A percentile compares a stretch with the other conserved stretches of the same genome.
Evolutionary conservation across 1,140 invertebrate species (phyloP).

Genomic region (Solenopsis fugax): DNA sequence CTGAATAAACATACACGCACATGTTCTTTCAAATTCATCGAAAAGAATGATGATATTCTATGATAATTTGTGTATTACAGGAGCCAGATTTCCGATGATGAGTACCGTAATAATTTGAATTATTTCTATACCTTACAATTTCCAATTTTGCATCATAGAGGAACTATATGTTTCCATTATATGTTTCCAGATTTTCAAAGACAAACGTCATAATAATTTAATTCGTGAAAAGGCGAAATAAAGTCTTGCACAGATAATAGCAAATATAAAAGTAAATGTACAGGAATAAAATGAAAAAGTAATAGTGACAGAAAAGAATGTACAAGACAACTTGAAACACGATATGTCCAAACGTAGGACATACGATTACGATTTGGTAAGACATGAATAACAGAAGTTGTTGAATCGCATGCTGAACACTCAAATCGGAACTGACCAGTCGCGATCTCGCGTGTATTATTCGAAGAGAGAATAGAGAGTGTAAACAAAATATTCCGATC

Average conservation of each 20-base stretch:
- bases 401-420: background rate
- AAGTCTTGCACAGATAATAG: background rate
- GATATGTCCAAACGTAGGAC: background rate
- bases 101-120: background rate
- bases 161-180: background rate
- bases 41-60: background rate
- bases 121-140: background rate
- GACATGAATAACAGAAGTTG: background rate
- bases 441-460: background rate
- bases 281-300: background rate
- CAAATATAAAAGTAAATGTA: background rate
- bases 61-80: background rate
- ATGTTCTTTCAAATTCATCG: background rate
- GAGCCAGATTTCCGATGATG: background rate
- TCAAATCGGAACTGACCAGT: background rate
- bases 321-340: background rate
- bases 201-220: background rate
- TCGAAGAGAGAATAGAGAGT: background rate
- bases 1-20: background rate
- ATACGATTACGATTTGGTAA: background rate
- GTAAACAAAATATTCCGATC: slow-evolving; percentile 10
- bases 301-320: background rate
- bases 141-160: background rate
- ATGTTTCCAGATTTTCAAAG: background rate
- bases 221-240: background rate